Evolutionary conservation across 2,113 vertebrate species (phyloP), one percentile per base, ranked within the genome.

Genomic region (Lagopus muta): DNA sequence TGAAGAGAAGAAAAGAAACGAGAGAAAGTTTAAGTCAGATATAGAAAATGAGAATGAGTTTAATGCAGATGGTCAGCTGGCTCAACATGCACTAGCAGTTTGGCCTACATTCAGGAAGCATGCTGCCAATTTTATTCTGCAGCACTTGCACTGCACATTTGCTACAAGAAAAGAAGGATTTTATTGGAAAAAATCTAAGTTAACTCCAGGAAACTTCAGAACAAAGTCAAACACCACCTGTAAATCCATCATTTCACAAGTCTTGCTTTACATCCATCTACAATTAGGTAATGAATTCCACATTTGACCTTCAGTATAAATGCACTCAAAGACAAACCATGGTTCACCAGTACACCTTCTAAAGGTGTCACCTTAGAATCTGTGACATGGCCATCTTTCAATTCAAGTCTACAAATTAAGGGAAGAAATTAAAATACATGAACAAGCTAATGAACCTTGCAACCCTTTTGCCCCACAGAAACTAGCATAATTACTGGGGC

Each of bases 11-110:
- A 97, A 98, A 99, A 98, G 98, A 99, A 99, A 99, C 98, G 97
- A 99, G 98, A 99, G 98, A 99, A 98, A 99, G 98, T 99, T 99
- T 98, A 99, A 98, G 98, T 99, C 99, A 99, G 98, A 98, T 98
- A 98, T 82, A 99, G 98, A 98, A 98, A 98, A 99, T 98, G 98
- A 98, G 98, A 98, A 98, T 98, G 98, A 98, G 97, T 97, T 98
- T 97, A 98, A 98, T 98, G 99, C 98, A 98, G 98, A 99, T 99
- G 98, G 97, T 97, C 97, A 97, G 97, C 97, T 97, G 98, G 98
- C 98, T 97, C 92, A 95, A 97, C 98, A 99, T 99, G 98, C 98
- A 98, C 88, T 96, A 94, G 91, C 91, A 97, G 95, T 92, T 96
- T 94, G 81, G 34, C 74, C 95, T 96, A 92, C 57, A 89, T 95